phyloP scores from a whole-genome alignment of 2,797 vertebrate genomes.

The Scomberomorus guttatus region DNA sequence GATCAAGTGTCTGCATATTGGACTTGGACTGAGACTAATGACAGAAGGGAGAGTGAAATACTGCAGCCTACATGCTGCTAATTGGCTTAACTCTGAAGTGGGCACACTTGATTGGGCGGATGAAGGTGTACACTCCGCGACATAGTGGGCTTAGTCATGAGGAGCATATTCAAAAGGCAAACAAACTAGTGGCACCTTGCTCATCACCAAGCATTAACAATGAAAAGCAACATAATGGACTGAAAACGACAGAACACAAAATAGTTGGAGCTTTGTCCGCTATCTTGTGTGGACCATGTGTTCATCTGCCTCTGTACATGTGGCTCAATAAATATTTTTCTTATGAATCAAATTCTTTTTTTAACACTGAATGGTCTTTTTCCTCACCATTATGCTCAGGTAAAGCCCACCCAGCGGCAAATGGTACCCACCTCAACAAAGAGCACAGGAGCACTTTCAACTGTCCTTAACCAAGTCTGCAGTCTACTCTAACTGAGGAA shows the following conservation, averaged over 20 bases:
- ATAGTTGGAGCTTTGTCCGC: neutral
- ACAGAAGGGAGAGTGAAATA: conserved; percentile 51
- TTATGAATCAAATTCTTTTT: conserved; percentile 6
- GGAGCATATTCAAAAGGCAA: conserved; percentile 33
- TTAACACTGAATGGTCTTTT: neutral
- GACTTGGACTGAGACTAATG: conserved; percentile 72
- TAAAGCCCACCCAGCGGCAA: neutral
- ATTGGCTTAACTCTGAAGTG: conserved; percentile 75
- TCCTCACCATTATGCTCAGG: neutral
- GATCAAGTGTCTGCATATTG: conserved; percentile 63
- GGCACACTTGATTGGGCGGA: conserved; percentile 68
- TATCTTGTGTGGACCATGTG: conserved; percentile 21
- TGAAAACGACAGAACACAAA: neutral
- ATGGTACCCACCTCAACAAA: conserved; percentile 3
- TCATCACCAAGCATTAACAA: conserved; percentile 23
- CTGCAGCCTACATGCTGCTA: conserved; percentile 60
- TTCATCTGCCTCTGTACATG: neutral
- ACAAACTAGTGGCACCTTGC: conserved; percentile 24
- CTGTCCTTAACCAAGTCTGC: conserved; percentile 7
- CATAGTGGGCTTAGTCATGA: conserved; percentile 59
- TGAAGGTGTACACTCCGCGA: conserved; percentile 58
- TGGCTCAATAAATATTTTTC: conserved; percentile 1
- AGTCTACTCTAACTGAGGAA: neutral
- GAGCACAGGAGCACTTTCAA: neutral
- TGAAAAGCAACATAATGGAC: conserved; percentile 16